Evolutionary conservation across 2,888 invertebrate species (phyloP).

Genomic region (Heliconius erato): DNA sequence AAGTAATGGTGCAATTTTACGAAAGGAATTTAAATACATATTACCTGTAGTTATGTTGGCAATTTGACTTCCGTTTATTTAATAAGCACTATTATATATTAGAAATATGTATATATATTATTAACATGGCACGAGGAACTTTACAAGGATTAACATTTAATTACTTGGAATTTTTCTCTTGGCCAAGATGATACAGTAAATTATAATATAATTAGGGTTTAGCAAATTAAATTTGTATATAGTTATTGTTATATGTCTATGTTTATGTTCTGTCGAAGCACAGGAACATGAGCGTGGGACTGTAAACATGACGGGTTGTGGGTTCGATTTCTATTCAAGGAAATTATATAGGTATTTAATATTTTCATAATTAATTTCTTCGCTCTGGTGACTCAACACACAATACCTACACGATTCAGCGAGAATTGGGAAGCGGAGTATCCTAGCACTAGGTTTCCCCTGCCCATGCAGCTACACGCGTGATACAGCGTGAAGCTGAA

Average conservation of each 20-base stretch:
- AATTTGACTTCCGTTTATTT: slow-evolving; percentile 4
- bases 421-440: neutral
- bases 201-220: neutral
- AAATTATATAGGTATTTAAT: neutral
- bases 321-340: neutral
- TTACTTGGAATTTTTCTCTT: neutral
- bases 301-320: too few relatives aligned
- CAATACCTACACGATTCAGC: neutral
- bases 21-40: slow-evolving; percentile 4
- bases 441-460: neutral
- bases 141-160: neutral
- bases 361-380: neutral
- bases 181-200: neutral
- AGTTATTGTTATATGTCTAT: neutral
- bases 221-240: neutral
- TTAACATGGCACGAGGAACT: neutral
- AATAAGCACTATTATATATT: slow-evolving; percentile 1
- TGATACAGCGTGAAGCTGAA: neutral
- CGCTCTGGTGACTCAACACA: neutral
- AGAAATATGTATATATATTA: neutral
- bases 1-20: too few relatives aligned
- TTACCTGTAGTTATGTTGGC: neutral
- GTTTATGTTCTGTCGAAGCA: too few relatives aligned
- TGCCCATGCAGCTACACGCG: neutral
- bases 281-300: too few relatives aligned